Evolutionary conservation across 1,140 invertebrate species (phyloP).

Genomic region (Tetramorium alpestre): DNA sequence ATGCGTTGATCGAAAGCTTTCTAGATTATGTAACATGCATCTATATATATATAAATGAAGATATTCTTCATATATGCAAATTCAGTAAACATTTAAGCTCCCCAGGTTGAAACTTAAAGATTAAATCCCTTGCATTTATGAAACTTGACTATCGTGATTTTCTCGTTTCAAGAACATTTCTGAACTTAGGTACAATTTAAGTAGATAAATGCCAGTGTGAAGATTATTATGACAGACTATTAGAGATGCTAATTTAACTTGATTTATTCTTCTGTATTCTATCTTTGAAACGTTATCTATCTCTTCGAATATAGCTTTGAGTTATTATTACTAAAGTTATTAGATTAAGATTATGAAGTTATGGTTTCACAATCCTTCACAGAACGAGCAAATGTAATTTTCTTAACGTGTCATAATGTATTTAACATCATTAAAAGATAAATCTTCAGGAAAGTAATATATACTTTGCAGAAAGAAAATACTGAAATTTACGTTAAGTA

Average conservation of each 20-base stretch:
- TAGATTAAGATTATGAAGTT: slow-evolving; percentile 1
- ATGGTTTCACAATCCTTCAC: background rate
- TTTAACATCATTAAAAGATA: background rate
- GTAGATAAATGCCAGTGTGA: slow-evolving; percentile 9
- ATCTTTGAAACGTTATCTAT: slow-evolving; percentile 19
- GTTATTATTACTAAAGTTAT: background rate
- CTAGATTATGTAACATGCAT: background rate
- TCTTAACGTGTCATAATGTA: background rate
- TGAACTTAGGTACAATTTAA: background rate
- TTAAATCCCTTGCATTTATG: slow-evolving; percentile 23
- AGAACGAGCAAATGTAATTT: background rate
- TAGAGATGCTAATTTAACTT: slow-evolving; percentile 35
- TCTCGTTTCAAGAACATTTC: slow-evolving; percentile 3
- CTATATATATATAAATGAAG: background rate
- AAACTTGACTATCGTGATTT: slow-evolving; percentile 33
- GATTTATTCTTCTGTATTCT: background rate
- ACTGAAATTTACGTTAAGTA: background rate
- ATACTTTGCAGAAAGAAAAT: background rate
- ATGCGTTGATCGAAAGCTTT: background rate
- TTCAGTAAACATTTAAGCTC: background rate
- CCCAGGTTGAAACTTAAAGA: slow-evolving; percentile 3
- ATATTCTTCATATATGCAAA: background rate
- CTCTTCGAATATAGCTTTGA: slow-evolving; percentile 8
- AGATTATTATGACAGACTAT: slow-evolving; percentile 25
- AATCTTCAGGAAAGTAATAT: background rate